Conservation (phyloP, 2,888 invertebrate genomes). For the Stratiomys singularior region DNA sequence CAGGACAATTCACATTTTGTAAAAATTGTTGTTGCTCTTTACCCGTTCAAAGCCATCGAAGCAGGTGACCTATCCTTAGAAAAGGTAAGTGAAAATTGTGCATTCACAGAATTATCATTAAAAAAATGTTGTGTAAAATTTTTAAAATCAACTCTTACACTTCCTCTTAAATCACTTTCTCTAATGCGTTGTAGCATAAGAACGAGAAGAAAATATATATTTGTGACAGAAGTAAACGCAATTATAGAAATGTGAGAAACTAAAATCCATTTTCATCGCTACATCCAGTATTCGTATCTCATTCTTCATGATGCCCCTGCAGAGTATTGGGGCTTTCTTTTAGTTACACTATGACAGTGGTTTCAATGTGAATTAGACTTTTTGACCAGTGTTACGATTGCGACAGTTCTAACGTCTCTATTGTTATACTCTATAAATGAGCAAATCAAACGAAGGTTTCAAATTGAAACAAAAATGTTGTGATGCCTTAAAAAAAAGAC, state of each 20-base stretch:
- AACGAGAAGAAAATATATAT: neutral
- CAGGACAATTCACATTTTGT: conserved; percentile 74
- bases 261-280: no score
- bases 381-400: no score
- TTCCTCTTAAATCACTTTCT: neutral
- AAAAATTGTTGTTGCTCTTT: conserved; percentile 88
- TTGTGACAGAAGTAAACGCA: neutral
- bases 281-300: no score
- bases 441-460: no score
- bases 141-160: neutral
- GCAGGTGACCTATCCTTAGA: conserved; percentile 87
- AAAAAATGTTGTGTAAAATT: neutral
- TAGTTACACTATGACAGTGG: no score
- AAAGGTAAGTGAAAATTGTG: conserved; percentile 70
- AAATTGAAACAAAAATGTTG: no score
- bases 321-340: no score
- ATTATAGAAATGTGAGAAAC: neutral
- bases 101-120: neutral
- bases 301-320: no score
- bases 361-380: no score
- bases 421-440: no score
- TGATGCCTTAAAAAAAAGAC: no score
- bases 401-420: no score
- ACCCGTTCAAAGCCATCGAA: conserved; percentile 91
- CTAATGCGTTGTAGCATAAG: neutral